Evolutionary conservation across 2,888 invertebrate genomes (phyloP), one percentile per base, ranked within the genome.

Genomic region (Oxycera nigricornis): DNA sequence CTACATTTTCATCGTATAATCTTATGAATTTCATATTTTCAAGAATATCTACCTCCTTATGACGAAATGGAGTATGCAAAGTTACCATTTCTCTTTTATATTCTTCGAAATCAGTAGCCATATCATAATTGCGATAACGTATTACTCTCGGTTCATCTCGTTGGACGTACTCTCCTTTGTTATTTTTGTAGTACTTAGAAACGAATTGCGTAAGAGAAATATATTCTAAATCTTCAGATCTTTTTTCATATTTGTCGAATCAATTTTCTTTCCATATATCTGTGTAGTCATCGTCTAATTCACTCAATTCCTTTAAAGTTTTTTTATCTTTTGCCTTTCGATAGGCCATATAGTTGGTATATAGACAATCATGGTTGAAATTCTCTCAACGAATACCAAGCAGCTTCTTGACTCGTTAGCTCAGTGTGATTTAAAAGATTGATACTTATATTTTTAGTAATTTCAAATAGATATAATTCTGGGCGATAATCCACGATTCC

Each of bases 291-390:
- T 35, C 35, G 11, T 35, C 78, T 11, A 81, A 2, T 74, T 76
- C 80, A 75, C 79, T 80, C 78, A 79, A 79, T 81, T 81, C 81
- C 79, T 79, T 80, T 65, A 77, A 77, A 77, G 79, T n/a, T n/a
- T 82, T 80, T 77, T 76, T 79, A 70, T 80, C 80, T 74, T 82
- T 7, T 70, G 78, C 81, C 70, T 85, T 77, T 86, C 84, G 55
- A 79, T 68, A 0, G 85, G 85, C 82, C 82, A 83, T 17, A 82
- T 77, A 31, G 83, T 84, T 46, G 82, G 81, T 2, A 84, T 85
- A 78, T 81, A 83, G 61, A 79, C 80, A 72, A 82, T 74, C 79
- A 79, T 3, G 81, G 75, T 11, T 11, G 35, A 35, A 7, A 11
- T 7, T 35, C 35, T 35, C 35, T 35, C 11, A 35, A 35, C 11